Base-by-base conservation (phyloP, 2,888 invertebrate species). In the Pollenia griseotomentosa region DNA sequence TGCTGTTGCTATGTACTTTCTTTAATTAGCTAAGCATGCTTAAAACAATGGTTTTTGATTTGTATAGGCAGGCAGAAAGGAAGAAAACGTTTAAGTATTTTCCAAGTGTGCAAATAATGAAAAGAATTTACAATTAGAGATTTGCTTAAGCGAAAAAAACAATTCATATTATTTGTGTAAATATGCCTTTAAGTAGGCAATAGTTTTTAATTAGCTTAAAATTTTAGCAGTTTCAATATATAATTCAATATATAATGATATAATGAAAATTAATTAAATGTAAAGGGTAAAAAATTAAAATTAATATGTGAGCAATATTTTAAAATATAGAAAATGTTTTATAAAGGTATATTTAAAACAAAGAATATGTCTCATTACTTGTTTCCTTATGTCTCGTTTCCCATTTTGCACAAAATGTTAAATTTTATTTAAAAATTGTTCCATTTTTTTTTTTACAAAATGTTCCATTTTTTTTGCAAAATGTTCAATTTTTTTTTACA, bases 131-230 rank as follows among this genome's bases (percentile, higher is more conserved):
- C 19, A 14, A 66, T 46, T 23, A 42, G 19, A 7, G 12, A 1
- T 44, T 11, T 57, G 8, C 6, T 23, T 14, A 7, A 48, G 0
- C 48, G 33, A 33, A 33, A 68, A 68, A n/a, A 33, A 53, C 33
- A 33, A 40, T 53, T n/a, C 3, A 42, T 46, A 40, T 33, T 71
- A 12, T 40, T 42, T 40, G 19, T 66, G 16, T 44, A 42, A 73
- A 12, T 6, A 6, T 55, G 63, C 85, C 81, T 65, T 23, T 59
- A 85, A 70, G n/a, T 77, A 75, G 80, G 61, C 77, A 59, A 66
- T 51, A 40, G 46, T 46, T 73, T 65, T 66, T 74, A 51, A 57
- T 74, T 57, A 55, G 53, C 33, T 55, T 11, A 55, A 63, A 63
- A 40, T 16, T 65, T 65, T 23, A 55, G 42, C 10, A 55, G 23